A percentile compares a stretch with the other conserved stretches of the same genome.
phyloP scores from a whole-genome alignment of 2,888 invertebrate species.

The Lacanobia oleracea region DNA sequence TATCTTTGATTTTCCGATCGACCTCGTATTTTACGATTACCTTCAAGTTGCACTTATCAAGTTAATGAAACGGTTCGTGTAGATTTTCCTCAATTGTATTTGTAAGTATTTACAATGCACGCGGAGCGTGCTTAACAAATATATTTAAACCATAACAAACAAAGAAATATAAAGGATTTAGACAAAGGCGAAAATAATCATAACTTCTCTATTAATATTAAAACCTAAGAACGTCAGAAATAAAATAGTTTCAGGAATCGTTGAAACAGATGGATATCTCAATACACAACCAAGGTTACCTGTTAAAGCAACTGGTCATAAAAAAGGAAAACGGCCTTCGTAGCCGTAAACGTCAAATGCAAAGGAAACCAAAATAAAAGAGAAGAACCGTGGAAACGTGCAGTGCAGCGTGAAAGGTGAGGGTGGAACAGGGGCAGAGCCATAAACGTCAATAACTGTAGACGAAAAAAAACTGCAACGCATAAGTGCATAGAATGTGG shows the following conservation, averaged over 20 bases:
- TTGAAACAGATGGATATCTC: slow-evolving; percentile 14
- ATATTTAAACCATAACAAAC: slow-evolving; percentile 16
- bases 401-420: slow-evolving; percentile 1
- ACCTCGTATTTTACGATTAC: neutral
- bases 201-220: neutral
- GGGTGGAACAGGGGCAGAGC: slow-evolving; percentile 9
- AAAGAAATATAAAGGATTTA: slow-evolving; percentile 18
- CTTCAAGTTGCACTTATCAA: slow-evolving; percentile 16
- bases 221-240: slow-evolving; percentile 16
- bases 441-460: slow-evolving; percentile 37
- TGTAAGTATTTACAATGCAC: slow-evolving; percentile 8
- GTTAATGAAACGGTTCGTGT: slow-evolving; percentile 8
- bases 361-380: slow-evolving; percentile 21
- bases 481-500: slow-evolving; percentile 38
- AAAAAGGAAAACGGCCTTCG: slow-evolving; percentile 8
- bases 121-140: slow-evolving; percentile 25
- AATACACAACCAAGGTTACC: slow-evolving; percentile 9
- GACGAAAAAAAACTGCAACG: slow-evolving; percentile 42
- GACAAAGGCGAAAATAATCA: slow-evolving; percentile 4
- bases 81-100: slow-evolving; percentile 27
- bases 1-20: neutral
- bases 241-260: slow-evolving; percentile 1
- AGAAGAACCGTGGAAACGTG: slow-evolving; percentile 9
- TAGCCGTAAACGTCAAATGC: slow-evolving; percentile 21
- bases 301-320: slow-evolving; percentile 5